These are phyloP conservation scores for Diploscapter pachys DNA, from an alignment of 1,140 invertebrate genomes.

Conservation along the genomic window DNA sequence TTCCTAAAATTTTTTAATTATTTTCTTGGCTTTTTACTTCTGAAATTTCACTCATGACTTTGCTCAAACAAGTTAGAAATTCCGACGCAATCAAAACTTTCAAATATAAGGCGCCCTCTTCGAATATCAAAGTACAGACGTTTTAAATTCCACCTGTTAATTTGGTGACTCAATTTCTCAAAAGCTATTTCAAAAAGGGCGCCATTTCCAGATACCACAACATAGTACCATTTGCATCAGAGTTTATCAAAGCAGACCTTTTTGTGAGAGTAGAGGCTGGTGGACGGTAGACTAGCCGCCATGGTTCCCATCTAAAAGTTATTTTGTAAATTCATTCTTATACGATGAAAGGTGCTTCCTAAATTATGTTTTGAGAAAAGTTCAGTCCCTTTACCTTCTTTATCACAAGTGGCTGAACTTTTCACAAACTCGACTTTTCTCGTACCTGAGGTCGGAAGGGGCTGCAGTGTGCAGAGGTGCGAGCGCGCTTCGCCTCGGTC, in stretches of 20 bases:
- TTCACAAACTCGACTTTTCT: no score
- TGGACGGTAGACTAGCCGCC: constrained; percentile 44
- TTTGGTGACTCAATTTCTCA: constrained; percentile 1
- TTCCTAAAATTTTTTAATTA: no score
- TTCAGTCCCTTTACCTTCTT: no score
- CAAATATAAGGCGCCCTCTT: not conserved
- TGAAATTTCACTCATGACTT: no score
- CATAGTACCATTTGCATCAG: not conserved
- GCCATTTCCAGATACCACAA: not conserved
- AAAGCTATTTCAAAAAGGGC: not conserved
- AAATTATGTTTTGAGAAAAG: no score
- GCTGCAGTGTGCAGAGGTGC: constrained; percentile 48
- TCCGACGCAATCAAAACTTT: not conserved
- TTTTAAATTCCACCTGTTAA: constrained; percentile 2
- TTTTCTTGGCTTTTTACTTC: no score
- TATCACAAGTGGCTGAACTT: no score
- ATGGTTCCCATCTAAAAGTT: constrained; percentile 50
- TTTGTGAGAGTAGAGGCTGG: constrained; percentile 16
- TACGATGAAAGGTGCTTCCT: not conserved
- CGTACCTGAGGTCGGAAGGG: constrained; percentile 41
- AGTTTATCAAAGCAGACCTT: constrained; percentile 6
- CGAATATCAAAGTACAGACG: not conserved
- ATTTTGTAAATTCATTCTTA: not conserved
- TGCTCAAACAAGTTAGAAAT: no score
- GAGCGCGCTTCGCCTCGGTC: constrained; percentile 46